phyloP scores from a whole-genome alignment of 2,888 invertebrate species.

The Phlogophora meticulosa region DNA sequence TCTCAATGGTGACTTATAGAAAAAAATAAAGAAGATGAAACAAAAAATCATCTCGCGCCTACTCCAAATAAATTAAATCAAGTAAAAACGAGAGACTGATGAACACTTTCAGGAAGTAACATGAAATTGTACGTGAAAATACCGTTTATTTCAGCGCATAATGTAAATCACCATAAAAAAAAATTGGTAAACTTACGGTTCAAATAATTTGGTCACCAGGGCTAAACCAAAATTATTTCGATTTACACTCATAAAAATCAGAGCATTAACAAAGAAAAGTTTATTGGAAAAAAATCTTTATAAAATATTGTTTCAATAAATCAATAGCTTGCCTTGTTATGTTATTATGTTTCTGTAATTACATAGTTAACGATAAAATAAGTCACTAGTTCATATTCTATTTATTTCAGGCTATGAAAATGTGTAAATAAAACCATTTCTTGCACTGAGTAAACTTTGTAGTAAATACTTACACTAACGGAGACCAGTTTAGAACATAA shows the following conservation, averaged over 20 bases:
- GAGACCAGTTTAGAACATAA: constrained; percentile 40
- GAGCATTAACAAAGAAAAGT: not conserved
- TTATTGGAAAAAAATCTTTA: not conserved
- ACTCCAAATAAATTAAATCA: too few relatives aligned
- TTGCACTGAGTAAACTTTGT: not conserved
- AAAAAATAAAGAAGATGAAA: too few relatives aligned
- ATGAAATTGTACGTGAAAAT: not conserved
- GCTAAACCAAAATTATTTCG: not conserved
- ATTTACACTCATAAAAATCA: constrained; percentile 20
- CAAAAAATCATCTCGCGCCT: too few relatives aligned
- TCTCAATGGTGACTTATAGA: not conserved
- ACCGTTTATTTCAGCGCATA: too few relatives aligned
- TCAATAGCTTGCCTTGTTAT: not conserved
- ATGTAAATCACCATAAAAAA: too few relatives aligned
- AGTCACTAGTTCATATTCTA: not conserved
- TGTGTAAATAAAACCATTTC: not conserved
- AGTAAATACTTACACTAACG: constrained; percentile 59
- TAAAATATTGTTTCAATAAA: not conserved
- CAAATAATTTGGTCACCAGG: not conserved
- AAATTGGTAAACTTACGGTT: too few relatives aligned
- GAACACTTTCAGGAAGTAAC: constrained; percentile 17
- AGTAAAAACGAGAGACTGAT: too few relatives aligned
- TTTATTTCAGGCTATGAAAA: not conserved
- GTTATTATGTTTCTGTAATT: too few relatives aligned
- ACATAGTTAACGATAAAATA: not conserved